Evolutionary conservation across 1,140 invertebrate genomes (phyloP).

Genomic region (Bombyx mandarina): DNA sequence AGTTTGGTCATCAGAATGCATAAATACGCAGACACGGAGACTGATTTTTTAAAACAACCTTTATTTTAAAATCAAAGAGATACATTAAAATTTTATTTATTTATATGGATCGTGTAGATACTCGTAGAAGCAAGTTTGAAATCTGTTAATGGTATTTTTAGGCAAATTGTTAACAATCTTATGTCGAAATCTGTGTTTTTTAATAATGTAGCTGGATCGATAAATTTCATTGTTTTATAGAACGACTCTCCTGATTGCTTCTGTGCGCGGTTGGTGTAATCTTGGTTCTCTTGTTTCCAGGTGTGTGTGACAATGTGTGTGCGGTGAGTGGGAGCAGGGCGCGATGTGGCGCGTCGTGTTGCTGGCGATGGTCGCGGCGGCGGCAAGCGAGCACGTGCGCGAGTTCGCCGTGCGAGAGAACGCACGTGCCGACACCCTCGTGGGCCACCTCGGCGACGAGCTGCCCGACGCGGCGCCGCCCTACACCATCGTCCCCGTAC

Average conservation of each 20-base stretch:
- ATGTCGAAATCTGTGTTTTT: no score
- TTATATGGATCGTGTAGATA: no score
- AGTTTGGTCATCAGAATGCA: no score
- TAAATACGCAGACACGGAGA: no score
- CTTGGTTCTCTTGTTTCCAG: constrained; percentile 28
- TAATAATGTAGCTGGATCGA: no score
- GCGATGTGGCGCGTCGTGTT: constrained; percentile 53
- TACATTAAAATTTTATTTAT: no score
- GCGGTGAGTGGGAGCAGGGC: constrained; percentile 45
- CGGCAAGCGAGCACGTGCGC: constrained; percentile 77
- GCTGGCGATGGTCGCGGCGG: constrained; percentile 37
- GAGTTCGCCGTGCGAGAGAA: constrained; percentile 90
- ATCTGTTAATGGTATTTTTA: no score
- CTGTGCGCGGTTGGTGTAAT: not conserved
- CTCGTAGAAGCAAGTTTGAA: no score
- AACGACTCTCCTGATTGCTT: not conserved
- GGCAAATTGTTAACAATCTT: no score
- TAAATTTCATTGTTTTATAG: not conserved
- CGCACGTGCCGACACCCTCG: constrained; percentile 85
- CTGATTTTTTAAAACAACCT: no score
- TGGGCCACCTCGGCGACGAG: constrained; percentile 88
- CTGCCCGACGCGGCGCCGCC: constrained; percentile 80
- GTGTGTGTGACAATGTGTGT: constrained; percentile 59
- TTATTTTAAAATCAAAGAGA: no score
- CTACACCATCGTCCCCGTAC: constrained; percentile 90